A percentile compares a stretch with the other conserved stretches of the same genome.
These are phyloP conservation scores for Amazona vittata DNA, from an alignment of 2,113 vertebrate genomes.

Conservation along the genomic window DNA sequence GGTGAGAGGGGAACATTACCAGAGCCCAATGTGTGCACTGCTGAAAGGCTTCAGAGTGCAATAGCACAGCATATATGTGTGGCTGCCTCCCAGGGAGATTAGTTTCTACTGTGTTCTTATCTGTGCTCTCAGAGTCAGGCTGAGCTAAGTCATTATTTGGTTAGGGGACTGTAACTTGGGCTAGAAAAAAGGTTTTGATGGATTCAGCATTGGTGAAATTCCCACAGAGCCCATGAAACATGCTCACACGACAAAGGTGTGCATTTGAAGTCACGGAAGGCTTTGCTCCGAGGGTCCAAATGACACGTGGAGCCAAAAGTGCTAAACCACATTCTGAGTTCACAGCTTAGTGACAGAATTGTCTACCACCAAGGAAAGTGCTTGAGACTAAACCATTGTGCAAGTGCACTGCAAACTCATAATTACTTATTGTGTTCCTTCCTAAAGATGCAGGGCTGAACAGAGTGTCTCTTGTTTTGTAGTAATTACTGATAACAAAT, in stretches of 20 bases:
- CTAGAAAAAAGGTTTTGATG: not conserved
- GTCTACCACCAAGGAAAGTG: not conserved
- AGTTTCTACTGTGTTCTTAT: not conserved
- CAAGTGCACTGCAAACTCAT: slow-evolving; percentile 4
- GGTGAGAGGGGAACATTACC: not conserved
- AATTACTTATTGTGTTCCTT: slow-evolving; percentile 11
- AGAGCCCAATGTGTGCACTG: not conserved
- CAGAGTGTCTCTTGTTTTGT: slow-evolving; percentile 1
- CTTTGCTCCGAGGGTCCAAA: not conserved
- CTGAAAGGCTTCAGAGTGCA: not conserved
- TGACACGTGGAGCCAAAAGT: not conserved
- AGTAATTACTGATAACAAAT: slow-evolving; percentile 41
- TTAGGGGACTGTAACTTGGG: not conserved
- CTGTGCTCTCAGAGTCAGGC: not conserved
- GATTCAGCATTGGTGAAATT: not conserved
- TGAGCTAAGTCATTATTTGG: not conserved
- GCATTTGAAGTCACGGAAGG: not conserved
- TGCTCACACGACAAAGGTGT: not conserved
- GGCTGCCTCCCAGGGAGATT: not conserved
- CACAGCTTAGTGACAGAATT: not conserved
- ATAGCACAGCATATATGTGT: not conserved
- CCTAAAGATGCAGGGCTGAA: slow-evolving; percentile 3
- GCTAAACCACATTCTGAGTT: not conserved
- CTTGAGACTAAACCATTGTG: not conserved
- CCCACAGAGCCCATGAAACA: not conserved